Evolutionary conservation across 1,140 invertebrate genomes (phyloP).

Genomic region (Ooceraea biroi): DNA sequence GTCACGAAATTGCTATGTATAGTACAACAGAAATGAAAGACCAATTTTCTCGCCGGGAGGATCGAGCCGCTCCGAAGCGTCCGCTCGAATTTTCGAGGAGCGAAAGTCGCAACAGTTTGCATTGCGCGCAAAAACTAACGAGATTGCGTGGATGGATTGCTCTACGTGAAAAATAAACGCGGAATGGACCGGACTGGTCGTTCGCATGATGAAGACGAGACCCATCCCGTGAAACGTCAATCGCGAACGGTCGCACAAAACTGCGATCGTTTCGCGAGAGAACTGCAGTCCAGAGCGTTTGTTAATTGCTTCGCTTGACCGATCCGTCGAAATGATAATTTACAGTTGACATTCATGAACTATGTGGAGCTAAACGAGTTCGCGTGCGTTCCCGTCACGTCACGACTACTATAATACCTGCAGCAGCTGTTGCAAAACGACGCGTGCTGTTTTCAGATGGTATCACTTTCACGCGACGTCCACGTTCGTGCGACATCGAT

Average conservation of each 20-base stretch:
- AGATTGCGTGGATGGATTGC: not conserved
- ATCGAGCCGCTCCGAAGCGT: not conserved
- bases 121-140: not conserved
- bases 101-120: not conserved
- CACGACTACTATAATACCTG: too few species aligned
- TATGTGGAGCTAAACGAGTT: not conserved
- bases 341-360: constrained; percentile 13
- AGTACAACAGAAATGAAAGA: constrained; percentile 21
- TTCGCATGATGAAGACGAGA: too few species aligned
- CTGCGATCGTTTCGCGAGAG: too few species aligned
- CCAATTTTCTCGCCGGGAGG: not conserved
- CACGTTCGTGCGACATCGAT: not conserved
- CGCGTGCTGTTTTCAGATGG: not conserved
- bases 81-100: not conserved
- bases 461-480: constrained; percentile 32
- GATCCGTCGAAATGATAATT: constrained; percentile 10
- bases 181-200: too few species aligned
- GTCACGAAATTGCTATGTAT: constrained; percentile 65
- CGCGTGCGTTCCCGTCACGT: constrained; percentile 20
- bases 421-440: not conserved
- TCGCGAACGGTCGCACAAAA: too few species aligned
- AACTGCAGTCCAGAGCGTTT: not conserved
- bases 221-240: too few species aligned
- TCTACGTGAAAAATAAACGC: not conserved
- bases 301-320: not conserved